Base-by-base conservation (phyloP, 2,888 invertebrate genomes). In the Lithosia quadra region DNA sequence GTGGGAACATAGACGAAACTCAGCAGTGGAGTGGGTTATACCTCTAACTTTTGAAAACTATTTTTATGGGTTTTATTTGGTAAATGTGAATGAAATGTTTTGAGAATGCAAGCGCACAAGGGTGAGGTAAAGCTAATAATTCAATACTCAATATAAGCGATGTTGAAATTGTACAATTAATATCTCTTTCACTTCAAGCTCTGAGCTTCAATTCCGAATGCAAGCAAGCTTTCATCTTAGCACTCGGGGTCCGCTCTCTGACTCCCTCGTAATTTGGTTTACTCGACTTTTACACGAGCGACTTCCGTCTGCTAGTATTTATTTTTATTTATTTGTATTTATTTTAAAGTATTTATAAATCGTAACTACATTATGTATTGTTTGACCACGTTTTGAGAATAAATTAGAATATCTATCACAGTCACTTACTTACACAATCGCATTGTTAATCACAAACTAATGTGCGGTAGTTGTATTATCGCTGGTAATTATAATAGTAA, bases 21-120 rank as follows among this genome's bases (percentile, higher is more conserved):
- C 73, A 80, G 77, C 69, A 24, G 69, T 93, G 71, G 93, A 94
- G 88, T 89, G 73, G 91, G 53, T 43, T 55, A 33, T 10, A 21
- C 8, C 33, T 64, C 18, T 5, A 39, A 53, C 15, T 63, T 64
- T 64, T 64, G 9, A 15, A 11, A 49, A n/a, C 8, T 18, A 1
- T 8, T 2, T 33, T 28, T 11, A 49, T 22, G 11, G 13, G 39
- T 15, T 39, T 24, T 43, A 10, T 28, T 60, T 2, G 21, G 5
- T 59, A 1, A 21, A 34, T 13, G 3, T 15, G 15, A 4, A n/a
- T n/a, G n/a, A n/a, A n/a, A n/a, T n/a, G n/a, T n/a, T n/a, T n/a
- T n/a, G n/a, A n/a, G n/a, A n/a, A n/a, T n/a, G n/a, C n/a, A n/a
- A n/a, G n/a, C n/a, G n/a, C n/a, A n/a, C n/a, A n/a, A n/a, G n/a